phyloP scores from a whole-genome alignment of 1,140 invertebrate species.

The Sipha flava region DNA sequence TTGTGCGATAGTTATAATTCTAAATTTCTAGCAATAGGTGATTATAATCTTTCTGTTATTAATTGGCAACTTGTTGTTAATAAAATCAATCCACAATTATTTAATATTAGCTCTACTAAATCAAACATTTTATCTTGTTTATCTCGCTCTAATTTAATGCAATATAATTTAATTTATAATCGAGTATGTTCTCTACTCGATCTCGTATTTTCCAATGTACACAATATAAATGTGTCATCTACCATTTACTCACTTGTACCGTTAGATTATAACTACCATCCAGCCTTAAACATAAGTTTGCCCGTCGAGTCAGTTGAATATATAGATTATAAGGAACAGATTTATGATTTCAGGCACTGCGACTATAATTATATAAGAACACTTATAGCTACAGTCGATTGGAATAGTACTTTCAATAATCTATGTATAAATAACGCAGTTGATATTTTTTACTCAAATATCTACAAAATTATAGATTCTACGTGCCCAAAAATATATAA shows the following conservation, averaged over 20 bases:
- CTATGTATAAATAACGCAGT: background rate
- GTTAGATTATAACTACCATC: background rate
- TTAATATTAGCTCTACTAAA: background rate
- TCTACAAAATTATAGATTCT: background rate
- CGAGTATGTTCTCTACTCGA: background rate
- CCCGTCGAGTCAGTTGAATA: background rate
- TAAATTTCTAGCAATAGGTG: background rate
- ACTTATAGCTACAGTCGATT: background rate
- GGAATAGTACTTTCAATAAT: background rate
- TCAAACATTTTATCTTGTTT: conserved; percentile 5
- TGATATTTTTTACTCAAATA: background rate
- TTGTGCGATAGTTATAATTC: background rate
- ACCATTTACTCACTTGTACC: background rate
- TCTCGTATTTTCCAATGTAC: background rate
- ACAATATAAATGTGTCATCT: background rate
- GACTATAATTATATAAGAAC: background rate
- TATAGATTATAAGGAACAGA: background rate
- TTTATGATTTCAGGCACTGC: background rate
- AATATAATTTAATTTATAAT: conserved; percentile 14
- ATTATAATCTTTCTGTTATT: background rate
- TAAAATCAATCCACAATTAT: background rate
- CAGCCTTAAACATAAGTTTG: background rate
- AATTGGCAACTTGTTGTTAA: background rate
- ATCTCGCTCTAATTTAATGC: background rate
- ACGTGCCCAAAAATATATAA: background rate